A percentile compares a stretch with the other conserved stretches of the same genome.
These are phyloP conservation scores for Drosophila pullipes DNA, from an alignment of 2,888 invertebrate species.

Conservation along the genomic window DNA sequence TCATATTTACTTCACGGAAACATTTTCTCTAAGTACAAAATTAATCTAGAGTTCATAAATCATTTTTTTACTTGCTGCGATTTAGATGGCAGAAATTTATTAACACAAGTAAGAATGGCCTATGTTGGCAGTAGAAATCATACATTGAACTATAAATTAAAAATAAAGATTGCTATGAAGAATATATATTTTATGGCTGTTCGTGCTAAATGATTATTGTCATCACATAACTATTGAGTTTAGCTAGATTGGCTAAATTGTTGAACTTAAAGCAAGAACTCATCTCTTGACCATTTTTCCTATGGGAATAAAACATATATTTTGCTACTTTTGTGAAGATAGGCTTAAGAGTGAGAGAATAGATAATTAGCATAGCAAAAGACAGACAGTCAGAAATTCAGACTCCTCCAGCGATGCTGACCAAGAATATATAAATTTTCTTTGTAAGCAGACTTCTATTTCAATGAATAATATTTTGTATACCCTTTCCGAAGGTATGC, in stretches of 20 bases:
- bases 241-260: neutral
- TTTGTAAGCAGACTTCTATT: neutral
- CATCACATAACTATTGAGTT: neutral
- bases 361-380: too few species aligned
- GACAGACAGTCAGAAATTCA: neutral
- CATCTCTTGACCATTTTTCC: neutral
- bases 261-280: neutral
- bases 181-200: neutral
- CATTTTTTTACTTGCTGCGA: neutral
- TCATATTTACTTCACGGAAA: neutral
- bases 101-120: neutral
- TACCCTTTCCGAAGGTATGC: neutral
- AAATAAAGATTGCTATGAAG: neutral
- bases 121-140: too few species aligned
- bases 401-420: neutral
- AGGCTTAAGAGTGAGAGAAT: neutral
- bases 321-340: neutral
- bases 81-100: neutral
- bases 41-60: neutral
- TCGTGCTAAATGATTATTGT: too few species aligned
- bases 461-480: neutral
- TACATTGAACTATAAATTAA: neutral
- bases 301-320: too few species aligned
- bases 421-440: neutral
- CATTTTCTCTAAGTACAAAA: too few species aligned